A percentile compares a stretch with the other conserved stretches of the same genome.
Evolutionary conservation across 1,140 invertebrate genomes (phyloP).

Genomic region (Helicorthomorpha holstii): DNA sequence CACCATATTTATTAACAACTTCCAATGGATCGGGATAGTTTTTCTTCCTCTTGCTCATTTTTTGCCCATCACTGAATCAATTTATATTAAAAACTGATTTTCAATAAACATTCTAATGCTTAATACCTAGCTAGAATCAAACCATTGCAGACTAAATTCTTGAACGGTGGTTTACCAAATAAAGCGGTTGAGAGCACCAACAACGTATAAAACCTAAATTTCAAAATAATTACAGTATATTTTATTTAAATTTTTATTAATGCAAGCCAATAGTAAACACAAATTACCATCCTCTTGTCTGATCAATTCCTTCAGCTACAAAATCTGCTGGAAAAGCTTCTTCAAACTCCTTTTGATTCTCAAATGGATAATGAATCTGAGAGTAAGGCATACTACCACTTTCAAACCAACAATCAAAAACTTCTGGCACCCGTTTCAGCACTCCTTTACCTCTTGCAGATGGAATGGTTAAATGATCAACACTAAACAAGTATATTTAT

Average conservation of each 20-base stretch:
- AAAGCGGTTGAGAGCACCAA: constrained; percentile 88
- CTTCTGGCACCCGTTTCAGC: constrained; percentile 71
- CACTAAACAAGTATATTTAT: constrained; percentile 25
- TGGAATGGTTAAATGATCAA: constrained; percentile 88
- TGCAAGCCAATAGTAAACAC: neutral
- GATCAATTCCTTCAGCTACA: constrained; percentile 97
- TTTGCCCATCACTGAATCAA: constrained; percentile 67
- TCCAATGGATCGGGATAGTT: constrained; percentile 96
- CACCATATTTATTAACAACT: constrained; percentile 83
- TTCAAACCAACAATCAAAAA: constrained; percentile 99
- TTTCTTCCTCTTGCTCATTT: constrained; percentile 99
- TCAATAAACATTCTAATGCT: constrained; percentile 9
- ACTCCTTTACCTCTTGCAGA: constrained; percentile 66
- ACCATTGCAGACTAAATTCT: constrained; percentile 93
- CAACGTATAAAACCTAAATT: constrained; percentile 76
- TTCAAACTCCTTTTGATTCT: constrained; percentile 79
- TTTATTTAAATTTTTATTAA: neutral
- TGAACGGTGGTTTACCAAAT: constrained; percentile 94
- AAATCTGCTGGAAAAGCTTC: constrained; percentile 97
- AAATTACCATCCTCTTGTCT: constrained; percentile 79
- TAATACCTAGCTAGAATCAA: constrained; percentile 59
- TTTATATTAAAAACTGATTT: neutral
- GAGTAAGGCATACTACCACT: constrained; percentile 99
- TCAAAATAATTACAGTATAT: neutral
- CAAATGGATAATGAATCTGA: constrained; percentile 92